Conservation (phyloP, 2,797 vertebrate species). For the Pyrocephalus nanus region DNA sequence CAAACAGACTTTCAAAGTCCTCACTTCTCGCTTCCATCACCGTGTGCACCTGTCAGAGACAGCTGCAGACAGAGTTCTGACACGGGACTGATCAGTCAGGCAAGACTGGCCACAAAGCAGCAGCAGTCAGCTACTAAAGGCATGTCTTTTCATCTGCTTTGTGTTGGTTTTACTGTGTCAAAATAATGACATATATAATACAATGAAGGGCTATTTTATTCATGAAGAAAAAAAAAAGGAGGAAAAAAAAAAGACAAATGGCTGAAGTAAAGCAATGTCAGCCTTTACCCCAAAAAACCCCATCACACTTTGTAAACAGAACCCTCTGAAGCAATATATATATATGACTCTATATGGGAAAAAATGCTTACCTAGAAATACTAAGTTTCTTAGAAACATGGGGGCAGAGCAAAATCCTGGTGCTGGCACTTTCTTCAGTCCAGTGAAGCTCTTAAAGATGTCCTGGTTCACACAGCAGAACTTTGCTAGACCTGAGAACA, state of each 20-base stretch:
- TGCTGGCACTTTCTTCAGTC: not conserved
- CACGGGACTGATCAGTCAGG: not conserved
- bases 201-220: not conserved
- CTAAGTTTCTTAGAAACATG: not conserved
- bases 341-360: not conserved
- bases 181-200: not conserved
- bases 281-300: not conserved
- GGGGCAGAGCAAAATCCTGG: not conserved
- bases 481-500: not conserved
- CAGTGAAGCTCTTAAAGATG: not conserved
- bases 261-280: not conserved
- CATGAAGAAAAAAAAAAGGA: not conserved
- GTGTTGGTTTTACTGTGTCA: not conserved
- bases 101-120: not conserved
- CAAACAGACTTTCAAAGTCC: not conserved
- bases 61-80: not conserved
- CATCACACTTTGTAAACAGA: not conserved
- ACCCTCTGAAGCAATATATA: not conserved
- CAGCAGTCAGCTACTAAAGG: not conserved
- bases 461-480: not conserved
- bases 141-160: not conserved
- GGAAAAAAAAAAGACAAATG: fast-evolving
- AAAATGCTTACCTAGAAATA: not conserved
- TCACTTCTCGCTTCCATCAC: not conserved
- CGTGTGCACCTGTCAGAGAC: not conserved